Evolutionary conservation across 2,797 vertebrate genomes (phyloP).

Genomic region (Fistularia tabacaria): DNA sequence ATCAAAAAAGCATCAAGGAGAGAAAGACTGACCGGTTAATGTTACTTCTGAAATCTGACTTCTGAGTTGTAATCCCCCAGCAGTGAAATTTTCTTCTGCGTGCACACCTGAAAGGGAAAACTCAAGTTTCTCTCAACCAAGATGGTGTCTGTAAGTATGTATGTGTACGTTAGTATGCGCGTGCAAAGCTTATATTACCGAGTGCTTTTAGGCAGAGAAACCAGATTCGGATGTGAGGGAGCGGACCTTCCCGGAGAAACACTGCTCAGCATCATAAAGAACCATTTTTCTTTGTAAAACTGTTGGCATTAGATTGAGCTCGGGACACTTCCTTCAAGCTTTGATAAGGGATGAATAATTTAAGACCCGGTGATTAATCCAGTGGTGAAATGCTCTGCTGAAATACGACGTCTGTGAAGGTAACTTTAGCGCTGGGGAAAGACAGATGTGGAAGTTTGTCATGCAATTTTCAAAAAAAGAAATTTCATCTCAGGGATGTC

Average conservation of each 20-base stretch:
- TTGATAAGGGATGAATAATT: conserved; percentile 64
- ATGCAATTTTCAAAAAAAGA: conserved; percentile 53
- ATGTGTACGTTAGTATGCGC: not conserved
- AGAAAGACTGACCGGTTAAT: too few relatives aligned
- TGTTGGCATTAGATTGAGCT: conserved; percentile 48
- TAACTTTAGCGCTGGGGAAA: conserved; percentile 71
- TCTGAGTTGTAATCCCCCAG: too few relatives aligned
- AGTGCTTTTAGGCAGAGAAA: conserved; percentile 18
- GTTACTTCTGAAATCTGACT: too few relatives aligned
- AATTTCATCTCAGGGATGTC: conserved; percentile 47
- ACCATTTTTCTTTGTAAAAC: conserved; percentile 46
- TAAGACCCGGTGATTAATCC: conserved; percentile 64
- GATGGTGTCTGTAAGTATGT: too few relatives aligned
- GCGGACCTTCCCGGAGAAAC: conserved; percentile 14
- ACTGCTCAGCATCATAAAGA: conserved; percentile 8
- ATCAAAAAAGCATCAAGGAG: too few relatives aligned
- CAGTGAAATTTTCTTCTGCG: too few relatives aligned
- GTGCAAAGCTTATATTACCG: too few relatives aligned
- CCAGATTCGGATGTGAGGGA: conserved; percentile 3
- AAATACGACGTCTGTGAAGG: conserved; percentile 60
- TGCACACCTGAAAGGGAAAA: too few relatives aligned
- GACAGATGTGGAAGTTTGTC: conserved; percentile 67
- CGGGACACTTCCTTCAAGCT: conserved; percentile 49
- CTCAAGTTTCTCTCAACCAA: too few relatives aligned
- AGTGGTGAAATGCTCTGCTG: conserved; percentile 38